These are phyloP conservation scores for Dasyprocta punctata DNA, from an alignment of 2,113 vertebrate species.

Conservation along the genomic window DNA sequence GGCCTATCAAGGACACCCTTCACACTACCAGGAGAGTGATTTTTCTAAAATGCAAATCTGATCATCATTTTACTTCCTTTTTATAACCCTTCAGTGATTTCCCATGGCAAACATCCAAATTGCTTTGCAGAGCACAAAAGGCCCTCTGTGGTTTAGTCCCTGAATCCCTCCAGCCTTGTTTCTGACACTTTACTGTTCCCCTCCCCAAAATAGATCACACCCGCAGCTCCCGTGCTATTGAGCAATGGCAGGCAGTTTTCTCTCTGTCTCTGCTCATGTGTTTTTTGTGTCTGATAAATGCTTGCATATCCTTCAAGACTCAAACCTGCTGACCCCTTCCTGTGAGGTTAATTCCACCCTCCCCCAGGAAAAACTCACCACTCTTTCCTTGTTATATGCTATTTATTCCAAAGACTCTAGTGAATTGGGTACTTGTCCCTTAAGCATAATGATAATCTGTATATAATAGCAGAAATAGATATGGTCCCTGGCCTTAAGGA, in stretches of 20 bases:
- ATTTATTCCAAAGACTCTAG: not conserved
- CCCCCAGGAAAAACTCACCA: not conserved
- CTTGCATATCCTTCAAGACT: not conserved
- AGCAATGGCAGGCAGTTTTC: not conserved
- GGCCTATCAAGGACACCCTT: conserved; percentile 67
- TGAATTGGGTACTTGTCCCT: not conserved
- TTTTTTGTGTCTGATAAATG: conserved; percentile 4
- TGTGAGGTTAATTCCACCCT: not conserved
- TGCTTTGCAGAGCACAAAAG: conserved; percentile 66
- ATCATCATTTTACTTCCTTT: conserved; percentile 72
- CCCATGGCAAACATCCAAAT: conserved; percentile 76
- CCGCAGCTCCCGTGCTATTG: not conserved
- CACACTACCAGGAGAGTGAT: conserved; percentile 66
- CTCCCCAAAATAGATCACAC: not conserved
- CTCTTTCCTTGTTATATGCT: not conserved
- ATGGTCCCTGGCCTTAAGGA: not conserved
- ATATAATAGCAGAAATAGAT: not conserved
- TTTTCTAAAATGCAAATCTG: conserved; percentile 78
- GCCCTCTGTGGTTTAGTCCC: conserved; percentile 50
- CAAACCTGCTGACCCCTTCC: not conserved
- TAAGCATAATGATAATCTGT: not conserved
- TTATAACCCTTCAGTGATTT: conserved; percentile 75
- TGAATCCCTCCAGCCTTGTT: conserved; percentile 53
- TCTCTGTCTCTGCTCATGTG: not conserved
- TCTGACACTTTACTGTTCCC: not conserved